Evolutionary conservation across 2,797 vertebrate species (phyloP).

Genomic region (Enoplosus armatus): DNA sequence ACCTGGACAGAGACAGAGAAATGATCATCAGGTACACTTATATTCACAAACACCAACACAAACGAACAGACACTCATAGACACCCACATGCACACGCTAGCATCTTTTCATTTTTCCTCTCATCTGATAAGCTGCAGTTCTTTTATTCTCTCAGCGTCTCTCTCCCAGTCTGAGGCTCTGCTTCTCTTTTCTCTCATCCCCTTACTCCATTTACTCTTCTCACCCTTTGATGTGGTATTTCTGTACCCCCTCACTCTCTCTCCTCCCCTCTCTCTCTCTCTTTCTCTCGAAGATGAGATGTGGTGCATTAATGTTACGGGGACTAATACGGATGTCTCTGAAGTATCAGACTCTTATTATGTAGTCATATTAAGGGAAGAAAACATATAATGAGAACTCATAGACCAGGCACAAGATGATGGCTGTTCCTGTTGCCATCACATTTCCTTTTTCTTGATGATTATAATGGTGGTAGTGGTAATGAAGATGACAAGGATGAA

Average conservation of each 20-base stretch:
- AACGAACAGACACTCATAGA: background rate
- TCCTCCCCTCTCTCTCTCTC: slow-evolving; percentile 57
- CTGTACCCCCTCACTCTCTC: slow-evolving; percentile 56
- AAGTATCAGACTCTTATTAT: slow-evolving; percentile 83
- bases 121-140: slow-evolving; percentile 73
- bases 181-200: slow-evolving; percentile 65
- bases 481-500: slow-evolving; percentile 79
- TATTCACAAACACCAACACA: slow-evolving; percentile 35
- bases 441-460: slow-evolving; percentile 78
- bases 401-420: slow-evolving; percentile 70
- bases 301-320: slow-evolving; percentile 80
- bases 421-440: slow-evolving; percentile 68
- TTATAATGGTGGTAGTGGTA: slow-evolving; percentile 77
- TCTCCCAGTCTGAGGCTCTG: slow-evolving; percentile 57
- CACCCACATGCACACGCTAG: slow-evolving; percentile 14
- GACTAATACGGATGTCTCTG: slow-evolving; percentile 80
- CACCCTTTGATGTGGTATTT: slow-evolving; percentile 81
- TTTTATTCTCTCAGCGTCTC: slow-evolving; percentile 73
- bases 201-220: slow-evolving; percentile 79
- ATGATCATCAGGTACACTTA: slow-evolving; percentile 90
- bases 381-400: slow-evolving; percentile 81
- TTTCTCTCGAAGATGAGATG: slow-evolving; percentile 73
- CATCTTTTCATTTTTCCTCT: slow-evolving; percentile 64
- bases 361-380: slow-evolving; percentile 81
- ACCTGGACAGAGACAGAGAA: slow-evolving; percentile 89